These are phyloP conservation scores for Tetranychus truncatus DNA, from an alignment of 2,888 invertebrate species.

Conservation along the genomic window DNA sequence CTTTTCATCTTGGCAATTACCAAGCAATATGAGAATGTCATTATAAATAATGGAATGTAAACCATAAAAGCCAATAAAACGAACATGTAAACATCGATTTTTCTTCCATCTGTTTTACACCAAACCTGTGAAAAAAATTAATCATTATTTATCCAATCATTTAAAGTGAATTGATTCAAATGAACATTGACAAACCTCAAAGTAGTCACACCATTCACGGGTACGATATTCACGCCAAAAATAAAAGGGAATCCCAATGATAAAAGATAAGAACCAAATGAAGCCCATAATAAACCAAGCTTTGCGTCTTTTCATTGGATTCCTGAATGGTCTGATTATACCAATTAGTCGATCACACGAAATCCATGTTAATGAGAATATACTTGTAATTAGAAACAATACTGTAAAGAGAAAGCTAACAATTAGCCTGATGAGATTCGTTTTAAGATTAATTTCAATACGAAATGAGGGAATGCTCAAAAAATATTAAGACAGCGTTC, in stretches of 20 bases:
- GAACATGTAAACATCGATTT: conserved; percentile 49
- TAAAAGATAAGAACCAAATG: conserved; percentile 48
- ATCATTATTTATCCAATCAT: background rate
- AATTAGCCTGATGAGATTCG: too few relatives aligned
- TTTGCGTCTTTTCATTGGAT: conserved; percentile 45
- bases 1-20: conserved; percentile 45
- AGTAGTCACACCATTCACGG: conserved; percentile 53
- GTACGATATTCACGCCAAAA: conserved; percentile 38
- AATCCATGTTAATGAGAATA: conserved; percentile 55
- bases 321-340: conserved; percentile 49
- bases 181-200: conserved; percentile 36
- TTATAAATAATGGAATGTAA: conserved; percentile 54
- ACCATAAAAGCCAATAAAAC: conserved; percentile 53
- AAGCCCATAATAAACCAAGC: conserved; percentile 45
- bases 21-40: conserved; percentile 52
- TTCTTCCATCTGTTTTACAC: conserved; percentile 46
- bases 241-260: conserved; percentile 39
- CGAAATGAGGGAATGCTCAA: too few relatives aligned
- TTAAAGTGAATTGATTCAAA: background rate
- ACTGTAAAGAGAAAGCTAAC: conserved; percentile 36
- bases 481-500: too few relatives aligned
- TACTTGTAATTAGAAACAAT: conserved; percentile 51
- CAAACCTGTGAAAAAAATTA: conserved; percentile 35
- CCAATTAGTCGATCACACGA: conserved; percentile 65
- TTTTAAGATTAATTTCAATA: too few relatives aligned